Conservation (phyloP, 2,888 invertebrate species). For the Panopea generosa region DNA sequence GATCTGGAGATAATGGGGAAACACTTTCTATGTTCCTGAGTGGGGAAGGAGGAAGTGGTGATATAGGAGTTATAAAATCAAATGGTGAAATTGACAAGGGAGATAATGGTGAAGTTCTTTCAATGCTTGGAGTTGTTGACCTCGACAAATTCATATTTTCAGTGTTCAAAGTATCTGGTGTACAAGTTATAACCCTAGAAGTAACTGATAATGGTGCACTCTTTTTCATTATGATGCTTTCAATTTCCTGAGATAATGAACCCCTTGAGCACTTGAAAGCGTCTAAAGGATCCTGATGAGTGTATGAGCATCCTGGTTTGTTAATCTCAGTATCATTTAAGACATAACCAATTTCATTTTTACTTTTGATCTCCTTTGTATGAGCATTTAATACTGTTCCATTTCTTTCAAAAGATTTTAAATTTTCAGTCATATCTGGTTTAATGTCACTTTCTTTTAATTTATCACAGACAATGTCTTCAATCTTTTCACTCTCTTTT, state of each 20-base stretch:
- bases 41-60: constrained; percentile 73
- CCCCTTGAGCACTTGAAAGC: background rate
- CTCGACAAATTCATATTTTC: constrained; percentile 8
- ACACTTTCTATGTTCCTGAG: constrained; percentile 35
- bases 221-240: constrained; percentile 2
- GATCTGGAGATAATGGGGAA: constrained; percentile 60
- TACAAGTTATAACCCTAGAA: background rate
- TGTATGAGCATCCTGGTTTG: constrained; percentile 34
- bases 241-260: constrained; percentile 21
- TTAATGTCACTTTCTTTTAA: background rate
- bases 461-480: background rate
- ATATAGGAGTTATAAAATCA: constrained; percentile 65
- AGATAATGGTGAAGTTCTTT: constrained; percentile 55
- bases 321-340: constrained; percentile 1
- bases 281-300: constrained; percentile 7
- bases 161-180: constrained; percentile 20
- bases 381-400: background rate
- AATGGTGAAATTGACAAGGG: constrained; percentile 70
- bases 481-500: constrained; percentile 10
- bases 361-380: background rate
- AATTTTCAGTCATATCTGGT: too few relatives aligned
- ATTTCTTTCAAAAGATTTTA: too few relatives aligned
- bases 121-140: constrained; percentile 37
- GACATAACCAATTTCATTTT: background rate
- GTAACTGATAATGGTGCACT: background rate